Conservation (phyloP, 2,113 vertebrate species). For the Trinectes maculatus region DNA sequence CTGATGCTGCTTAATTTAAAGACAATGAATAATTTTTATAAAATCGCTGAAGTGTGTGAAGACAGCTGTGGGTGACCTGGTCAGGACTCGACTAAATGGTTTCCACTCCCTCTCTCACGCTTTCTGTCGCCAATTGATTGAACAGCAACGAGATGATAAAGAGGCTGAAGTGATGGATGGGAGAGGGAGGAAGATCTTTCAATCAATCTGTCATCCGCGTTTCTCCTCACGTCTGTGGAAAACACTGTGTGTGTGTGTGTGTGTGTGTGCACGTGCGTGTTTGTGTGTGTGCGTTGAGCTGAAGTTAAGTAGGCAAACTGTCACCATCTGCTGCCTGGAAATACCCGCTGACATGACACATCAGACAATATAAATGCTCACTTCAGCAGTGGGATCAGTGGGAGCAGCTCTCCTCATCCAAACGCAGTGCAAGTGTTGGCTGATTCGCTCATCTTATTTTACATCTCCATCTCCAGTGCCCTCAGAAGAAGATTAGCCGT, state of each 20-base stretch:
- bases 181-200: slow-evolving; percentile 56
- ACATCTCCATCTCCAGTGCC: neutral
- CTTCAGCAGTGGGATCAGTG: slow-evolving; percentile 31
- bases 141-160: slow-evolving; percentile 56
- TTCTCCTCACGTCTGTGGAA: slow-evolving; percentile 62
- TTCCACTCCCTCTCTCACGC: slow-evolving; percentile 25
- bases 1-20: too few relatives aligned
- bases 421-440: slow-evolving; percentile 13
- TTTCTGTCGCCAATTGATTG: slow-evolving; percentile 38
- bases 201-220: slow-evolving; percentile 78
- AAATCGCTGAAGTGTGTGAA: slow-evolving; percentile 28
- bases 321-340: slow-evolving; percentile 68
- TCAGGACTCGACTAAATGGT: slow-evolving; percentile 39
- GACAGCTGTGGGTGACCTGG: slow-evolving; percentile 32
- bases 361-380: slow-evolving; percentile 53
- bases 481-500: neutral
- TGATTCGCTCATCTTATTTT: slow-evolving; percentile 14
- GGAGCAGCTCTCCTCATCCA: slow-evolving; percentile 37
- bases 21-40: too few relatives aligned
- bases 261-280: neutral
- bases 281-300: slow-evolving; percentile 24
- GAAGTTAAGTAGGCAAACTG: slow-evolving; percentile 53
- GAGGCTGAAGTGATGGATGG: slow-evolving; percentile 58
- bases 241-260: slow-evolving; percentile 6
- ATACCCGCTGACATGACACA: slow-evolving; percentile 58